These are phyloP conservation scores for Pogona vitticeps DNA, from an alignment of 2,113 vertebrate genomes.

Conservation along the genomic window DNA sequence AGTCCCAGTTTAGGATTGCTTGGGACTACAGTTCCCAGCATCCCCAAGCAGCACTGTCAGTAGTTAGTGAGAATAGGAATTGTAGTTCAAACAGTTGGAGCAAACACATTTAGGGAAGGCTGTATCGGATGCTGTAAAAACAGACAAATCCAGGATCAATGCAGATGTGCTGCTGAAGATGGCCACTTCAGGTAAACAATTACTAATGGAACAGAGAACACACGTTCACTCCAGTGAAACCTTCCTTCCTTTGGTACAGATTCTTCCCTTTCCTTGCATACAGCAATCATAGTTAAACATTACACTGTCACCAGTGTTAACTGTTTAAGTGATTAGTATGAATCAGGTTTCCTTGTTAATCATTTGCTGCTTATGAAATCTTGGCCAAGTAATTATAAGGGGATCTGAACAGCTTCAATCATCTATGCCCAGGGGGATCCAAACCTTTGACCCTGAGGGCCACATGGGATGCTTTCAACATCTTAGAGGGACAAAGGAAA, in stretches of 20 bases:
- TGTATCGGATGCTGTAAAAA: not conserved
- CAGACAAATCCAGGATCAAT: not conserved
- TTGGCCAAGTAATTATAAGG: not conserved
- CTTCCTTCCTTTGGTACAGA: not conserved
- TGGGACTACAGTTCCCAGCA: not conserved
- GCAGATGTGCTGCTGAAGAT: not conserved
- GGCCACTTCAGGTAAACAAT: not conserved
- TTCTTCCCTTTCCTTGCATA: not conserved
- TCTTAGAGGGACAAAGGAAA: no score
- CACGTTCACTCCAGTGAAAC: not conserved
- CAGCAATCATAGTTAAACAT: not conserved
- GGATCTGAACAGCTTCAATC: not conserved
- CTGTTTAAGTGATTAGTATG: not conserved
- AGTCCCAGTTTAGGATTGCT: not conserved
- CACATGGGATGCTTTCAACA: no score
- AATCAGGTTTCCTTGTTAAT: not conserved
- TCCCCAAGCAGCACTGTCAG: no score
- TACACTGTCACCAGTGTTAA: not conserved
- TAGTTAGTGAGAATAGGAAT: not conserved
- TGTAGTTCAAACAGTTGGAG: no score
- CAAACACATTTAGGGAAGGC: no score
- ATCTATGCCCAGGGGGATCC: not conserved
- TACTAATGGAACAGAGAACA: not conserved
- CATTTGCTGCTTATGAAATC: not conserved
- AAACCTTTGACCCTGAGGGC: no score